Percentiles rank a stretch among this genome's conserved stretches.
Conservation (phyloP, 2,888 invertebrate species). For the Fragum fragum region DNA sequence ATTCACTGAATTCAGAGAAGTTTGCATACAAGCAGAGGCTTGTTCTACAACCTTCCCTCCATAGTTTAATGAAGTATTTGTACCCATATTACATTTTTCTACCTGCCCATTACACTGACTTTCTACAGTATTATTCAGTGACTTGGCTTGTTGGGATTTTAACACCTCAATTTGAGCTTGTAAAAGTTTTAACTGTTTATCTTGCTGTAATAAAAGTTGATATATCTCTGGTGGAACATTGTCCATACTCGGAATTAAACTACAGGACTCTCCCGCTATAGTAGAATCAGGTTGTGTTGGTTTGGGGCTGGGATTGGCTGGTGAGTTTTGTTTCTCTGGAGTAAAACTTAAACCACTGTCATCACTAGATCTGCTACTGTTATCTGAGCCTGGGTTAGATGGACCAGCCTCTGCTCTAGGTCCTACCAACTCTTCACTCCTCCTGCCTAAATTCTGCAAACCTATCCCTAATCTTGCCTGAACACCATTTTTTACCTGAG, state of each 20-base stretch:
- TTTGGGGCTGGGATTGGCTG: constrained; percentile 36
- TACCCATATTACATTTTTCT: constrained; percentile 54
- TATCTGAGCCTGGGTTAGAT: constrained; percentile 67
- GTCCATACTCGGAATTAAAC: constrained; percentile 59
- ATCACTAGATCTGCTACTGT: constrained; percentile 78
- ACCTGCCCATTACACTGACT: constrained; percentile 21
- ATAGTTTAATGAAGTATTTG: constrained; percentile 54
- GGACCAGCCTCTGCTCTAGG: neutral
- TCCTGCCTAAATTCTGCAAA: neutral
- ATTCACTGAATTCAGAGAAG: constrained; percentile 20
- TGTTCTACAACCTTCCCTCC: constrained; percentile 48
- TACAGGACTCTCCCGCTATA: constrained; percentile 9
- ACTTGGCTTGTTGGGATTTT: constrained; percentile 70
- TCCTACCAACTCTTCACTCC: constrained; percentile 5
- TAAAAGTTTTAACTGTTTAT: constrained; percentile 81
- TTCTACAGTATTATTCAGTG: constrained; percentile 49
- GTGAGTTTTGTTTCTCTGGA: constrained; percentile 74
- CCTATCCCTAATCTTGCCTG: neutral
- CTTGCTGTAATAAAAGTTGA: constrained; percentile 81
- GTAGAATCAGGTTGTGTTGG: constrained; percentile 28
- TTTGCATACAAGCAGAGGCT: constrained; percentile 67
- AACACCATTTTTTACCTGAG: constrained; percentile 51
- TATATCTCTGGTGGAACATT: constrained; percentile 82
- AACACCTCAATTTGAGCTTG: constrained; percentile 83
- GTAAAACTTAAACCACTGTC: constrained; percentile 83